Base-by-base conservation (phyloP, 2,888 invertebrate species). In the Protula sp. region DNA sequence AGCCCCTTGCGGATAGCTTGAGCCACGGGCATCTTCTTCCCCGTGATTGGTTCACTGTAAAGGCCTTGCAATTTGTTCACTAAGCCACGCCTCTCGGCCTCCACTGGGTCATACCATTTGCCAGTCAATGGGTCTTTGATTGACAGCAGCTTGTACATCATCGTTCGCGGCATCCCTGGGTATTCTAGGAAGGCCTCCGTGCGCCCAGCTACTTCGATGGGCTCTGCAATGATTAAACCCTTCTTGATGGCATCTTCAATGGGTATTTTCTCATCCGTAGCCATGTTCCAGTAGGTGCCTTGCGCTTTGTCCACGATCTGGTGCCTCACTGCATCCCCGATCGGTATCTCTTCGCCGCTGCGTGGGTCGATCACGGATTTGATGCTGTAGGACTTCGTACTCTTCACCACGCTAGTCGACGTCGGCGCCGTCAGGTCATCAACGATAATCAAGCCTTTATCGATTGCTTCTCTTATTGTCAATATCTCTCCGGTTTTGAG, bases 251-350 rank as follows among this genome's bases (percentile, higher is more conserved):
- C 93, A 75, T 92, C 89, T 2, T 87, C 85, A 51, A 97, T 84
- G n/a, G 89, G 89, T 53, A 93, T 83, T 74, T 87, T 87, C 65
- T 89, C 87, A 0, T 92, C 92, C 27, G 88, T 79, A 74, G 87
- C 87, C 45, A 93, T 92, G 83, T 95, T 91, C 29, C 72, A 69
- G 60, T 78, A 80, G 3, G 74, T 59, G 3, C 79, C 76, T 57
- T 72, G 71, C 26, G 67, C 92, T 9, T 94, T 92, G 75, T 94
- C 94, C 78, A 88, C 88, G 55, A 95, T 86, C 78, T 94, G 93
- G 74, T 89, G 87, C 77, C 92, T 91, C 72, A 97, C 94, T 30
- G 94, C 94, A 85, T 95, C 93, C 3, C 67, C 54, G 57, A 78
- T 74, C 47, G 89, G 71, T 53, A 92, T 86, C 72, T 87, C 87